Conservation (phyloP, 1,140 invertebrate species). For the Bombus huntii region DNA sequence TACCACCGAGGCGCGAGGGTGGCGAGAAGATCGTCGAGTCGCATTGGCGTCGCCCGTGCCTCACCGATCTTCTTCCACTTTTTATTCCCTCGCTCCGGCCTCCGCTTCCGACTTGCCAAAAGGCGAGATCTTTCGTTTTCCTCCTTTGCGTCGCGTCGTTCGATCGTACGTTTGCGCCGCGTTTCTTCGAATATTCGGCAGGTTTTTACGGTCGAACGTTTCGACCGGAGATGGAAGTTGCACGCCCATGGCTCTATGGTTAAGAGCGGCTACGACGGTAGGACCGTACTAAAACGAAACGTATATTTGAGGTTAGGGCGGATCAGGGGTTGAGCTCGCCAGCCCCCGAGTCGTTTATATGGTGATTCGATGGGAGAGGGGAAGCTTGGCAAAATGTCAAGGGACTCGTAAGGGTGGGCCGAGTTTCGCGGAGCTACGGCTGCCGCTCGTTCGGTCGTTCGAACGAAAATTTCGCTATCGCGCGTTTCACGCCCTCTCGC, state of each 20-base stretch:
- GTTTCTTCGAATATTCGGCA: background rate
- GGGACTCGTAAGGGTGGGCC: conserved; percentile 73
- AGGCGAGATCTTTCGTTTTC: too few species aligned
- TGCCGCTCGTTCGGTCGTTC: conserved; percentile 32
- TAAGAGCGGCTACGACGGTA: conserved; percentile 45
- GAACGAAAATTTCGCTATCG: conserved; percentile 54
- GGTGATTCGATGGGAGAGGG: conserved; percentile 73
- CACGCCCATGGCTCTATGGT: conserved; percentile 61
- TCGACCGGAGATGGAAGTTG: conserved; percentile 19
- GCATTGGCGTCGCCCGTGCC: conserved; percentile 55
- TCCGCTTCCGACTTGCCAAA: fast-evolving
- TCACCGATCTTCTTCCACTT: fast-evolving
- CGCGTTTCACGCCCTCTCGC: conserved; percentile 22
- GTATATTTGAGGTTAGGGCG: conserved; percentile 76
- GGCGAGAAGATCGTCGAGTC: conserved; percentile 58
- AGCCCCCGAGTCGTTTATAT: conserved; percentile 75
- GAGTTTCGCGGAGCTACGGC: conserved; percentile 47
- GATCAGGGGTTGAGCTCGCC: conserved; percentile 72
- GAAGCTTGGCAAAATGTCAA: conserved; percentile 78
- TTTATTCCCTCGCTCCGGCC: fast-evolving
- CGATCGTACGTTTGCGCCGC: background rate
- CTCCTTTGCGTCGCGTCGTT: too few species aligned
- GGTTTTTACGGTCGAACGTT: background rate
- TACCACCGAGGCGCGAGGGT: background rate
- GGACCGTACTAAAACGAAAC: conserved; percentile 73